A percentile compares a stretch with the other conserved stretches of the same genome.
Conservation (phyloP, 2,888 invertebrate species). For the Rhorus exstirpatorius region DNA sequence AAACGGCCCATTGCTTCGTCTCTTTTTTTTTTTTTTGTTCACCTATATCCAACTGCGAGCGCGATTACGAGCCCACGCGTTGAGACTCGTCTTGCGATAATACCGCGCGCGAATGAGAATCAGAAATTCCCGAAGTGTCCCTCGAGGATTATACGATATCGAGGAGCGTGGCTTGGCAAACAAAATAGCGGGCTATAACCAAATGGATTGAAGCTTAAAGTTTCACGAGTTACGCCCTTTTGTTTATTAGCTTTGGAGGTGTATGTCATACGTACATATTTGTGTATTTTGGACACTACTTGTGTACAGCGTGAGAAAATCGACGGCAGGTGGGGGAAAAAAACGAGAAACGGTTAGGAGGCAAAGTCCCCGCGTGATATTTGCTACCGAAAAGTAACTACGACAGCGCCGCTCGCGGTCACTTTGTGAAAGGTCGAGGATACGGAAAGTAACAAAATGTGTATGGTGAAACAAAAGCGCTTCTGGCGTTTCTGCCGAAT, state of each 20-base stretch:
- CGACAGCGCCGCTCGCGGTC: too few species aligned
- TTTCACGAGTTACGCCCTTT: neutral
- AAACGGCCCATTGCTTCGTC: neutral
- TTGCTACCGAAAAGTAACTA: too few species aligned
- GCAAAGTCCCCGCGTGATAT: neutral
- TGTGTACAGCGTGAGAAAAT: neutral
- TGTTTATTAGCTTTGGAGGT: too few species aligned
- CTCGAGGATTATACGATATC: neutral
- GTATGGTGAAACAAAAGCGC: too few species aligned
- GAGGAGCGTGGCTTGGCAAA: neutral
- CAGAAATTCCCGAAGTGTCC: constrained; percentile 27
- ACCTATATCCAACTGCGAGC: constrained; percentile 30
- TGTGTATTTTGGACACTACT: too few species aligned
- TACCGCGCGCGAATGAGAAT: constrained; percentile 37
- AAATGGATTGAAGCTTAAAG: neutral
- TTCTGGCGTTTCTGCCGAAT: too few species aligned
- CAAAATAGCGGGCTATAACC: neutral
- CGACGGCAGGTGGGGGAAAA: neutral
- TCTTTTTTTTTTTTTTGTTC: neutral
- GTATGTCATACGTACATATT: neutral
- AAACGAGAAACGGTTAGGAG: neutral
- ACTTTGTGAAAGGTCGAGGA: too few species aligned
- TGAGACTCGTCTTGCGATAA: constrained; percentile 8
- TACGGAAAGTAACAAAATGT: too few species aligned
- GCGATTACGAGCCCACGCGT: constrained; percentile 52